Evolutionary conservation across 2,797 vertebrate genomes (phyloP).

Genomic region (Nannoperca obscura): DNA sequence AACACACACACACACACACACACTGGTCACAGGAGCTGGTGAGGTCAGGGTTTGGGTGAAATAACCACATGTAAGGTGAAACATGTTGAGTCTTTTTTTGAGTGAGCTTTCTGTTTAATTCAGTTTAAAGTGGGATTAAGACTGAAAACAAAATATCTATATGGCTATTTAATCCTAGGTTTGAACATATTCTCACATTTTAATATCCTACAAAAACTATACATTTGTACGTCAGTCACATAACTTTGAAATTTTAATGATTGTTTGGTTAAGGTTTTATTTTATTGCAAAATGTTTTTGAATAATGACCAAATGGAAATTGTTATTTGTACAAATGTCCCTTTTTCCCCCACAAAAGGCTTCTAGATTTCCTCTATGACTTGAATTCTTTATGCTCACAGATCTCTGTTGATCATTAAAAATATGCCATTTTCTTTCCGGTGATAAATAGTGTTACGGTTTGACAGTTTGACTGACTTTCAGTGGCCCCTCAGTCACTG

Average conservation of each 20-base stretch:
- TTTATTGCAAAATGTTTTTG: not conserved
- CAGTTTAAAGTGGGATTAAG: not conserved
- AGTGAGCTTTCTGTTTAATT: not conserved
- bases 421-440: not conserved
- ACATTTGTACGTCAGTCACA: not conserved
- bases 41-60: constrained; percentile 34
- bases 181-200: not conserved
- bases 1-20: constrained; percentile 1
- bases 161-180: not conserved
- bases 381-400: not conserved
- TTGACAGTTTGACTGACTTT: not conserved
- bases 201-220: not conserved
- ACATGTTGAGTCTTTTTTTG: not conserved
- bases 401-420: not conserved
- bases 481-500: too few relatives aligned
- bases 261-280: not conserved
- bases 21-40: constrained; percentile 2
- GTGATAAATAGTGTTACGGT: not conserved
- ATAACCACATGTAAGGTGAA: not conserved
- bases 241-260: not conserved
- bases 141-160: not conserved
- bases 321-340: not conserved
- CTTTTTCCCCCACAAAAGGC: not conserved
- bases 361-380: not conserved
- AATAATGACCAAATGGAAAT: not conserved